phyloP scores from a whole-genome alignment of 2,113 vertebrate species.

The Periophthalmodon schlosseri region DNA sequence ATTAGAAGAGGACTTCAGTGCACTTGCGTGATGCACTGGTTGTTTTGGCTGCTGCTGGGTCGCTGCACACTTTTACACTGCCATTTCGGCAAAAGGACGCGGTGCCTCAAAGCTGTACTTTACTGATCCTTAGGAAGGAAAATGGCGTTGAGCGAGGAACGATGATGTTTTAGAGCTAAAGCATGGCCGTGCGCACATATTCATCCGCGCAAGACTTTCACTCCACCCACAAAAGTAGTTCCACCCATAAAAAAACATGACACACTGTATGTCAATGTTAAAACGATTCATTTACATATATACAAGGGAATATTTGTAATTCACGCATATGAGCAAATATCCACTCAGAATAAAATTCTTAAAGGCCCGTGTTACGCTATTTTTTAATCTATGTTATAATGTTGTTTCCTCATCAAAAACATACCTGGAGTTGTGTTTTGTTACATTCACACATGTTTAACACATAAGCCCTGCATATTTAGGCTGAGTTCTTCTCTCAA shows the following conservation, averaged over 20 bases:
- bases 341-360: no score
- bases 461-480: no score
- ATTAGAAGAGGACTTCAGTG: conserved; percentile 71
- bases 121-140: neutral
- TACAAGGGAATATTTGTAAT: neutral
- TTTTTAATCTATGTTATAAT: no score
- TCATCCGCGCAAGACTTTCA: conserved; percentile 59
- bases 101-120: conserved; percentile 30
- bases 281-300: neutral
- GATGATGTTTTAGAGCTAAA: conserved; percentile 13
- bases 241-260: neutral
- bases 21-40: conserved; percentile 78
- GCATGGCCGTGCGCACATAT: conserved; percentile 11
- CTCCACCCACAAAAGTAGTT: conserved; percentile 43
- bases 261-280: neutral
- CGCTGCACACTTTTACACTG: conserved; percentile 73
- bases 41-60: conserved; percentile 66
- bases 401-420: no score
- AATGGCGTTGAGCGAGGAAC: conserved; percentile 7
- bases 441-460: no score
- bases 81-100: conserved; percentile 68
- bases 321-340: neutral
- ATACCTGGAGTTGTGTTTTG: no score
- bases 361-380: no score
- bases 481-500: no score